Conservation (phyloP, 2,888 invertebrate species). For the Cheilosia soror region DNA sequence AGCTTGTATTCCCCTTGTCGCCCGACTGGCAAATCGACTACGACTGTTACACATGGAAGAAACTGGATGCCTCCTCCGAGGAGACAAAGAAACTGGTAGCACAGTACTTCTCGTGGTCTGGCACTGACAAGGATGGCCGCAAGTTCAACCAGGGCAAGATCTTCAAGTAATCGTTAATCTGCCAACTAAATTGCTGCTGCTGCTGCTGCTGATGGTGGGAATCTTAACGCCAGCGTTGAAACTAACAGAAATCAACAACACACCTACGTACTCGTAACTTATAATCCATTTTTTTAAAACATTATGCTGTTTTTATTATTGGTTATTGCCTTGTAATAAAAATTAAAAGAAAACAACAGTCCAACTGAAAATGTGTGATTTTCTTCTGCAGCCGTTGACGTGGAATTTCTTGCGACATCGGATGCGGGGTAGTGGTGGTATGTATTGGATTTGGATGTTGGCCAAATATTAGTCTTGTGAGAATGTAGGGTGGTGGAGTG, state of each 20-base stretch:
- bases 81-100: slow-evolving; percentile 94
- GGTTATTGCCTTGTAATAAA: slow-evolving; percentile 73
- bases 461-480: slow-evolving; percentile 1
- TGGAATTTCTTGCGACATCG: background rate
- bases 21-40: slow-evolving; percentile 99
- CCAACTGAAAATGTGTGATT: slow-evolving; percentile 15
- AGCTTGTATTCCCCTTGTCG: slow-evolving; percentile 94
- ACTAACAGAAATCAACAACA: slow-evolving; percentile 48
- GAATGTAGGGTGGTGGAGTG: slow-evolving; percentile 2
- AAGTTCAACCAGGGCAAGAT: slow-evolving; percentile 99
- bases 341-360: slow-evolving; percentile 50
- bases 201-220: slow-evolving; percentile 10
- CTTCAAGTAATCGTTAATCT: slow-evolving; percentile 91
- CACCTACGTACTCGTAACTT: slow-evolving; percentile 68
- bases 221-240: slow-evolving; percentile 51
- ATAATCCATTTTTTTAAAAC: slow-evolving; percentile 70
- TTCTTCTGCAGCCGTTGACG: background rate
- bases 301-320: slow-evolving; percentile 68
- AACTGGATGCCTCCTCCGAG: slow-evolving; percentile 91
- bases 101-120: slow-evolving; percentile 96
- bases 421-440: background rate
- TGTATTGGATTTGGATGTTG: background rate
- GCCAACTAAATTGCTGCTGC: background rate
- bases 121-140: slow-evolving; percentile 93
- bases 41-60: slow-evolving; percentile 97